Base-by-base conservation (phyloP, 64 coral and sea anemone genomes). In the Trachythela sp. region DNA sequence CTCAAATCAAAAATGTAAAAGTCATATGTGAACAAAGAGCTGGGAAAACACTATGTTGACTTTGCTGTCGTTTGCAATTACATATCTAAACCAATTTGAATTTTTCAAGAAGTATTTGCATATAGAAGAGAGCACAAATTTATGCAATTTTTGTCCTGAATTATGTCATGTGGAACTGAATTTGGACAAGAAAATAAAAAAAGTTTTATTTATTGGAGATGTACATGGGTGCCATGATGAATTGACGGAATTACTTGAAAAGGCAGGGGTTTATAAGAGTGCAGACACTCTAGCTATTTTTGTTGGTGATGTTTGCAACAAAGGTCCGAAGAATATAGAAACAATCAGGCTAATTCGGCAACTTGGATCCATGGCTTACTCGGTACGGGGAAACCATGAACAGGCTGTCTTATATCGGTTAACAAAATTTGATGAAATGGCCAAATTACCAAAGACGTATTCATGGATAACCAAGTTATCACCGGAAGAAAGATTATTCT, bases 401-500 rank as follows among this genome's bases (percentile, higher is more conserved):
- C 75, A 80, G 38, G 75, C 75, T 13, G 75, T 80, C 13, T 22
- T 80, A 9, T 80, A 30, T 80, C 8, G 32, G 3, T 39, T 80
- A 39, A 39, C 7, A 34, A 9, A 34, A 15, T 15, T 17, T 13
- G 30, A 20, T 0, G 37, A 13, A 34, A 17, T 29, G 13, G 30
- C 31, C 10, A 8, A 39, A 14, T 38, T 80, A 37, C 30, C 75
- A 87, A 85, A 87, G 14, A 92, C 89, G 87, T 89, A 89, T 39
- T 89, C 51, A 24, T 90, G 88, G 58, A 86, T 95, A 22, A 41
- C 26, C 8, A 54, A 92, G 7, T 58, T 95, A 18, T 48, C 85
- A 52, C 15, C 20, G 18, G 94, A 95, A 68, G 94, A 95, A 54
- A 67, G 92, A 70, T 85, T 89, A 36, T 95, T 87, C 31, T 54